Evolutionary conservation across 2,113 vertebrate genomes (phyloP), one percentile per base, ranked within the genome.

Genomic region (Gorsachius goisagi): DNA sequence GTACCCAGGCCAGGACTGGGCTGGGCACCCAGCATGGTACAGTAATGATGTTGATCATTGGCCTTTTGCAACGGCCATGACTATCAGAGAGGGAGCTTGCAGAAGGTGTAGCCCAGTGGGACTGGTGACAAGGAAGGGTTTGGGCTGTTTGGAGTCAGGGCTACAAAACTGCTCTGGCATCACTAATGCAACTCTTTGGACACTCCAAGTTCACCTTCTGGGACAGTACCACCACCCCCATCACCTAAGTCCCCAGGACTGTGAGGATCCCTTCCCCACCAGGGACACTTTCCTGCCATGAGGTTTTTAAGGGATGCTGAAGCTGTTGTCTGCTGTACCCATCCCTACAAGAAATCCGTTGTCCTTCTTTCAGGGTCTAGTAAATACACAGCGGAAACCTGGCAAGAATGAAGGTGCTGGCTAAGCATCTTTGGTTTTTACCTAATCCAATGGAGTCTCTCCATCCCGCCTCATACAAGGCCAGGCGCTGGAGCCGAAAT

Each of bases 401-500:
- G 30, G 6, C n/a, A 27, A 83, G 17, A 68, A 64, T n/a, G 21
- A 56, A 64, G 15, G 22, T 47, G 49, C 0, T 32, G 45, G 50
- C 37, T 28, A 90, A 64, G 39, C 4, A 37, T 62, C 62, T 88
- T 49, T 55, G 66, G 41, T 39, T 81, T 74, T 59, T 53, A 3
- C 55, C 60, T 47, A 66, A 9, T 19, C 11, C 1, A 3, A 27
- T 15, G 41, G 17, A 27, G 11, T 13, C 4, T 44, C 45, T 66
- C 19, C 60, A 52, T 32, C 23, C 10, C 0, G 0, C 23, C 33
- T 52, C 0, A 0, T 28, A n/a, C 39, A 87, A 47, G 76, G 33
- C 30, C 33, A n/a, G 30, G n/a, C 0, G 0, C 39, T 49, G 59
- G 72, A 32, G 18, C 33, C 69, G 39, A 58, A 83, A 30, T 44